Conservation (phyloP, 2,888 invertebrate species). For the Tetramorium bicarinatum region DNA sequence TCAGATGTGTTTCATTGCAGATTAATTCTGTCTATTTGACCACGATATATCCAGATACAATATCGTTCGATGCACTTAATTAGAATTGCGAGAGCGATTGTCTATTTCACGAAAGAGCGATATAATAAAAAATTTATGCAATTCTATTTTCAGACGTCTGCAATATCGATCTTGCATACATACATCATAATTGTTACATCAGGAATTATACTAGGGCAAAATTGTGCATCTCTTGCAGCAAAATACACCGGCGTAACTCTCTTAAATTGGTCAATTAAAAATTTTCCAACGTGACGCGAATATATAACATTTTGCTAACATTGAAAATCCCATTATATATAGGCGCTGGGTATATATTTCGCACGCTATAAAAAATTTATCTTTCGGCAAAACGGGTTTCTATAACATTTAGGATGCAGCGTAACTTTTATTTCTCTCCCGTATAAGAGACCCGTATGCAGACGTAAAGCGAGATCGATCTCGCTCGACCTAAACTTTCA, state of each 20-base stretch:
- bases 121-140: not conserved
- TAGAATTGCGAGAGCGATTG: not conserved
- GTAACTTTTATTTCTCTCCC: conserved; percentile 30
- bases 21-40: not conserved
- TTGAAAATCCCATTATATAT: conserved; percentile 1
- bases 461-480: conserved; percentile 51
- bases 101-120: not conserved
- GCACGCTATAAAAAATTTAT: conserved; percentile 27
- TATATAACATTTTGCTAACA: conserved; percentile 3
- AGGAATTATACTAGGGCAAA: not conserved
- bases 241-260: not conserved
- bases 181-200: not conserved
- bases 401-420: conserved; percentile 6
- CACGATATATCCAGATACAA: not conserved
- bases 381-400: conserved; percentile 1
- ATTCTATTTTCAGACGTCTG: not conserved
- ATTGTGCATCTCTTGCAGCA: not conserved
- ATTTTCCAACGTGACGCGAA: not conserved
- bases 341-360: not conserved
- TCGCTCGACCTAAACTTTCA: conserved; percentile 44
- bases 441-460: conserved; percentile 15
- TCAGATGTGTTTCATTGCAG: not conserved
- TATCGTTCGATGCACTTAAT: not conserved
- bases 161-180: conserved; percentile 8
- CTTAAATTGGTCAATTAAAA: not conserved